Percentiles rank a stretch among this genome's conserved stretches.
Evolutionary conservation across 2,797 vertebrate genomes (phyloP).

Genomic region (Amazona finschi): DNA sequence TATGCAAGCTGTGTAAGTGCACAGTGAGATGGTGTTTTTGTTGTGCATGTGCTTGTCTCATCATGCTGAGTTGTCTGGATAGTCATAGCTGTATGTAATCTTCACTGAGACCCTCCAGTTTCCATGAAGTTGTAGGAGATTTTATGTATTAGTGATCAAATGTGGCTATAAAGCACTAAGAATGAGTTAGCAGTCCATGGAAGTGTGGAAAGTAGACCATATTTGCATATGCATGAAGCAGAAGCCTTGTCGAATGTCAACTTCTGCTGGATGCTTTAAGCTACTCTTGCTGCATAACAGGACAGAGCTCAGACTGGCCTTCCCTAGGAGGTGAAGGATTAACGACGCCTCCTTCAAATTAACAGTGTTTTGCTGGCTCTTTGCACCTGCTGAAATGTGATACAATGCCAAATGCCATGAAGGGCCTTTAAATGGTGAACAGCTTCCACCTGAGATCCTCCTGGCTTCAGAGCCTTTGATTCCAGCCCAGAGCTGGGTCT

Average conservation of each 20-base stretch:
- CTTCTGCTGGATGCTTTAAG: not conserved
- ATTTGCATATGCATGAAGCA: not conserved
- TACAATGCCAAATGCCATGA: not conserved
- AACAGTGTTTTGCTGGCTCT: not conserved
- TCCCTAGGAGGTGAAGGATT: not conserved
- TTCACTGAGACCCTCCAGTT: not conserved
- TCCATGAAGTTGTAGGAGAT: not conserved
- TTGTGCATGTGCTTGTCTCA: not conserved
- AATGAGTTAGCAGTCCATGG: not conserved
- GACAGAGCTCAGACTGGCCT: not conserved
- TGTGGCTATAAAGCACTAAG: not conserved
- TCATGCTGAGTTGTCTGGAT: not conserved
- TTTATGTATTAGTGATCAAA: not conserved
- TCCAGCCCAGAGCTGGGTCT: not conserved
- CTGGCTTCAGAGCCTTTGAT: not conserved
- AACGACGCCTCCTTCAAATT: not conserved
- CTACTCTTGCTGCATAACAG: not conserved
- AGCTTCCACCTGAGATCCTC: not conserved
- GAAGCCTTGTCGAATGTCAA: not conserved
- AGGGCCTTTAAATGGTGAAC: not conserved
- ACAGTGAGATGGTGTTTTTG: not conserved
- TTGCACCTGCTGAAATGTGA: not conserved
- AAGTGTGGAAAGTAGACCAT: not conserved
- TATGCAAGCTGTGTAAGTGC: not conserved
- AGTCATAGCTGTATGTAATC: not conserved